Evolutionary conservation across 2,797 vertebrate genomes (phyloP), one percentile per base, ranked within the genome.

Genomic region (Pygocentrus nattereri): DNA sequence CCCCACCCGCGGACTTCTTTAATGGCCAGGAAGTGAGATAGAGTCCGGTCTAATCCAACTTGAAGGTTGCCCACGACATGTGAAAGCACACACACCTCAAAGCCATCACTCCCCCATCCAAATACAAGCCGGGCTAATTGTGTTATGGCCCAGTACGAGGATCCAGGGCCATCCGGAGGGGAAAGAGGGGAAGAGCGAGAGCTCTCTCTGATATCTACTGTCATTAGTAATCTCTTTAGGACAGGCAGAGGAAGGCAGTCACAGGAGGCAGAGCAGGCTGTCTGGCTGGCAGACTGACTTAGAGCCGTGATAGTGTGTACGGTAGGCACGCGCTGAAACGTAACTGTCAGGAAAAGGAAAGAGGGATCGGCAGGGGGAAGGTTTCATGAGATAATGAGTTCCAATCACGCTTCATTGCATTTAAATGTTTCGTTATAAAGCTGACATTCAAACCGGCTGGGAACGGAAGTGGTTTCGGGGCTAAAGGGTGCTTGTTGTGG

Each of bases 171-270:
- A 44, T 78, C 79, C 70, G 34, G 74, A 76, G 68, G 30, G 50
- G 47, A 44, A 79, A 73, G 62, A 68, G 76, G 49, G 3, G 61
- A 30, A 25, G 58, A 61, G 12, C 23, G 50, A 68, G 30, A 44
- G 59, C 34, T 69, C 31, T 50, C n/a, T 75, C 72, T 73, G 77
- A 72, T 61, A 74, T 23, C 58, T 64, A 23, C 47, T 30, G 61
- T 82, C 81, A 82, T 80, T 84, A 83, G 44, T 82, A 81, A 83
- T 83, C 81, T 85, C 78, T 78, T 85, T 74, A 85, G 76, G 79
- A 80, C 64, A 72, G 78, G 62, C 80, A 69, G 65, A 83, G 65
- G 52, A 76, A 80, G 69, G 67, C 74, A 67, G 68, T 82, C 59
- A 71, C 47, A 78, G 44, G 62, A 47, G 68, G 52, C 41, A 64